phyloP scores from a whole-genome alignment of 2,797 vertebrate genomes.

The Semotilus atromaculatus region DNA sequence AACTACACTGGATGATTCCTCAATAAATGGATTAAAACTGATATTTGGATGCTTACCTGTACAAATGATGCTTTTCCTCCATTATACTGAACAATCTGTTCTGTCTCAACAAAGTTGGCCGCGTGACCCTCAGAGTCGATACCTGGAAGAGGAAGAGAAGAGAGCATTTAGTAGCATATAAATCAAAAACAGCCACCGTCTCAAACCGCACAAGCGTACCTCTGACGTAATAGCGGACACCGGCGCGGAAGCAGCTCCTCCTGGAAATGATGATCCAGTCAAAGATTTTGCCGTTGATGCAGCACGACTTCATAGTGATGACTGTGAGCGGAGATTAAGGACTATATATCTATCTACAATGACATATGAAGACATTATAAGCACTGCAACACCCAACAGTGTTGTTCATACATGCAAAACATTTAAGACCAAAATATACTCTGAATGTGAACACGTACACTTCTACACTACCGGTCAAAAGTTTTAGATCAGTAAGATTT shows the following conservation, averaged over 20 bases:
- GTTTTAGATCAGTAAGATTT: too few relatives aligned
- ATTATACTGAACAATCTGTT: slow-evolving; percentile 91
- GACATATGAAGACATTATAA: background rate
- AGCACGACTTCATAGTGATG: slow-evolving; percentile 88
- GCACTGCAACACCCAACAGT: background rate
- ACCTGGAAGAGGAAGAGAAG: slow-evolving; percentile 72
- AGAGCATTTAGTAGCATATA: background rate
- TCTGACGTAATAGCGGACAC: slow-evolving; percentile 94
- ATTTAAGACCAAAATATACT: background rate
- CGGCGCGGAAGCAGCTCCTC: slow-evolving; percentile 95
- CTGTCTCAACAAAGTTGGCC: slow-evolving; percentile 96
- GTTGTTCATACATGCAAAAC: background rate
- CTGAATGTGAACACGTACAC: too few relatives aligned
- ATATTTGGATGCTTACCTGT: slow-evolving; percentile 75
- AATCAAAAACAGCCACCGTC: too few relatives aligned
- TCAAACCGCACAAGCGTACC: slow-evolving; percentile 72
- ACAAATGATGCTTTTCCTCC: slow-evolving; percentile 90
- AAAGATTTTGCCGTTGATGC: slow-evolving; percentile 90
- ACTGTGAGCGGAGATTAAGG: slow-evolving; percentile 75
- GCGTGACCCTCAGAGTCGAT: slow-evolving; percentile 97
- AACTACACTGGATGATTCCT: background rate
- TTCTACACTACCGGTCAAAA: too few relatives aligned
- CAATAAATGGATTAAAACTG: background rate
- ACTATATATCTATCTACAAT: background rate
- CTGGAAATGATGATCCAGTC: slow-evolving; percentile 94